These are phyloP conservation scores for Ciconia nigra DNA, from an alignment of 2,797 vertebrate genomes.

Conservation along the genomic window DNA sequence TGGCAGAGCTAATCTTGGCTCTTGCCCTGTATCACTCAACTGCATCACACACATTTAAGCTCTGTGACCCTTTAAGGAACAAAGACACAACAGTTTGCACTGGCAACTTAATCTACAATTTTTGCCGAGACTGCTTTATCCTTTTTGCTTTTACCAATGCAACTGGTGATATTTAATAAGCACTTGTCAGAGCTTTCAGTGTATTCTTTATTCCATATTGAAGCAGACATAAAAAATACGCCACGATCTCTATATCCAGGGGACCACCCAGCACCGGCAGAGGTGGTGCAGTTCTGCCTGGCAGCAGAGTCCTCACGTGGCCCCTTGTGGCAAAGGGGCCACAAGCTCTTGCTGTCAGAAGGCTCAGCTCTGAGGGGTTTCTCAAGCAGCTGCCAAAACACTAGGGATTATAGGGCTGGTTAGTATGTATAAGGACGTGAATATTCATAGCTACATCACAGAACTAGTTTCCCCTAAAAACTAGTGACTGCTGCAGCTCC, in stretches of 20 bases:
- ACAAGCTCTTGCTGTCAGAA: background rate
- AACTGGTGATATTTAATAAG: background rate
- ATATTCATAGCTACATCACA: background rate
- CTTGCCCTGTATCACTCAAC: background rate
- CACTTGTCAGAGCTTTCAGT: background rate
- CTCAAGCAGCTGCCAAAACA: background rate
- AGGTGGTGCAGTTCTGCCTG: background rate
- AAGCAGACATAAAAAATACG: background rate
- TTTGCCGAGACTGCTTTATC: background rate
- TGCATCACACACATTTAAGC: background rate
- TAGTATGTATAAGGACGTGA: background rate
- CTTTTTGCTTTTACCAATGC: background rate
- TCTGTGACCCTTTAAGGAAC: constrained; percentile 3
- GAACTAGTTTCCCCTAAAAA: background rate
- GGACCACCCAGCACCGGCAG: background rate
- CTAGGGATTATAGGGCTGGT: background rate
- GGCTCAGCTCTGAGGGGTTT: background rate
- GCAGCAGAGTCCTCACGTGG: background rate
- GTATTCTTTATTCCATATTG: background rate
- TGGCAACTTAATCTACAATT: background rate
- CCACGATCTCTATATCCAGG: background rate
- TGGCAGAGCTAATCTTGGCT: background rate
- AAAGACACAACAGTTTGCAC: constrained; percentile 25
- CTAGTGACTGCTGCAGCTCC: background rate
- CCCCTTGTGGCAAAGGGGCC: background rate